These are phyloP conservation scores for Sarcophaga carnaria DNA, from an alignment of 2,888 invertebrate species.

Conservation along the genomic window DNA sequence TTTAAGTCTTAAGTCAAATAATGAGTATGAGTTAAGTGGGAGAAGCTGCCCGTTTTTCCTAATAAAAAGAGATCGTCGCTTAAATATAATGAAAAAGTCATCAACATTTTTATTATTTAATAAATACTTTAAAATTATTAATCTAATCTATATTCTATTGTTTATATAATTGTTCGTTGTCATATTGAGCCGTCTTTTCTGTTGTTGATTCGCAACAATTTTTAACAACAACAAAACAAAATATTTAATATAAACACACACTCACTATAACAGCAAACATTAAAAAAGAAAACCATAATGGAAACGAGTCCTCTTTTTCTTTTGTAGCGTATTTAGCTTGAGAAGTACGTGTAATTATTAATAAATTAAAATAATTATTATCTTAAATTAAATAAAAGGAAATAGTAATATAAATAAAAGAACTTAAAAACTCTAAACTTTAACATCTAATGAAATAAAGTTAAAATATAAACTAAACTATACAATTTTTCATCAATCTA, in stretches of 20 bases:
- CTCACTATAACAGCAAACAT: constrained; percentile 34
- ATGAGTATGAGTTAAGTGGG: constrained; percentile 26
- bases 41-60: constrained; percentile 7
- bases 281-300: constrained; percentile 39
- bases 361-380: constrained; percentile 65
- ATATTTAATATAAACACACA: constrained; percentile 35
- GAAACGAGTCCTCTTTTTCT: constrained; percentile 41
- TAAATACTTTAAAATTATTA: constrained; percentile 53
- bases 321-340: constrained; percentile 63
- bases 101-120: constrained; percentile 60
- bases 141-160: constrained; percentile 37
- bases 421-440: constrained; percentile 51
- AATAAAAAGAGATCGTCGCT: constrained; percentile 31
- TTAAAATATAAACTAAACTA: constrained; percentile 35
- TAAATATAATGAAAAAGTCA: constrained; percentile 51
- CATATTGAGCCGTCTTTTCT: constrained; percentile 51
- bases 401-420: constrained; percentile 67
- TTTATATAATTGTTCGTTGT: constrained; percentile 49
- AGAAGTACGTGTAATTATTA: constrained; percentile 63
- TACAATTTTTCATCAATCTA: not conserved
- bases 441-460: constrained; percentile 71
- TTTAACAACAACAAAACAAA: constrained; percentile 38
- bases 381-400: constrained; percentile 67
- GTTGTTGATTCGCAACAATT: constrained; percentile 41
- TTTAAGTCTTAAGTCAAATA: constrained; percentile 38